Evolutionary conservation across 2,797 vertebrate species (phyloP).

Genomic region (Valencia hispanica): DNA sequence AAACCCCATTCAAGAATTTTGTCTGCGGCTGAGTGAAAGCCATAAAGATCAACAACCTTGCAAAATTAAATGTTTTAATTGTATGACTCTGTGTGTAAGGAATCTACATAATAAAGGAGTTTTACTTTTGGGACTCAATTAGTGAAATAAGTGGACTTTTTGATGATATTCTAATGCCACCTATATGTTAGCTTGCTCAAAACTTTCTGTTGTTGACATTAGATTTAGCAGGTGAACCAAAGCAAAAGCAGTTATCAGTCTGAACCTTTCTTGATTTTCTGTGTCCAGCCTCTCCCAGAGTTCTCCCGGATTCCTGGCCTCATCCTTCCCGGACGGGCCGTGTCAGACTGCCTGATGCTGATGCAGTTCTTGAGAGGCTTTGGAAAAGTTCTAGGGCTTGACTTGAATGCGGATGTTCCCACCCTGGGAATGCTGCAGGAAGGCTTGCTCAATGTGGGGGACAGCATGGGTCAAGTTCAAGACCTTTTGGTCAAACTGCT

Average conservation of each 20-base stretch:
- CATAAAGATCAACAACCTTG: background rate
- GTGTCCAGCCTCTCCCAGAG: constrained; percentile 89
- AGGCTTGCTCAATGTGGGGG: constrained; percentile 93
- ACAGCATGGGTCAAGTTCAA: constrained; percentile 96
- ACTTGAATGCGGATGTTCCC: constrained; percentile 89
- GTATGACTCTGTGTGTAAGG: background rate
- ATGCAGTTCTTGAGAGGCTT: constrained; percentile 97
- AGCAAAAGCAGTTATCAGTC: background rate
- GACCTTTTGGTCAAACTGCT: constrained; percentile 96
- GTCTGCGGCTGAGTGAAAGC: background rate
- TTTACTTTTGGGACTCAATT: background rate
- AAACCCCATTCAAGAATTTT: background rate
- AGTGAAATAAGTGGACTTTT: background rate
- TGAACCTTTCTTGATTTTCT: background rate
- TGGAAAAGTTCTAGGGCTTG: constrained; percentile 95
- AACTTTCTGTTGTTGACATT: background rate
- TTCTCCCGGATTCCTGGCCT: constrained; percentile 93
- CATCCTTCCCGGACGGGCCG: constrained; percentile 90
- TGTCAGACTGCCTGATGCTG: constrained; percentile 97
- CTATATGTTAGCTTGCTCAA: background rate
- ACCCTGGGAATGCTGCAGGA: constrained; percentile 93
- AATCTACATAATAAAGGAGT: background rate
- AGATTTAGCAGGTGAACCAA: background rate
- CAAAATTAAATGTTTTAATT: background rate
- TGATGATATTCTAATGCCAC: background rate